Base-by-base conservation (phyloP, 2,113 vertebrate genomes). In the Menura novaehollandiae region DNA sequence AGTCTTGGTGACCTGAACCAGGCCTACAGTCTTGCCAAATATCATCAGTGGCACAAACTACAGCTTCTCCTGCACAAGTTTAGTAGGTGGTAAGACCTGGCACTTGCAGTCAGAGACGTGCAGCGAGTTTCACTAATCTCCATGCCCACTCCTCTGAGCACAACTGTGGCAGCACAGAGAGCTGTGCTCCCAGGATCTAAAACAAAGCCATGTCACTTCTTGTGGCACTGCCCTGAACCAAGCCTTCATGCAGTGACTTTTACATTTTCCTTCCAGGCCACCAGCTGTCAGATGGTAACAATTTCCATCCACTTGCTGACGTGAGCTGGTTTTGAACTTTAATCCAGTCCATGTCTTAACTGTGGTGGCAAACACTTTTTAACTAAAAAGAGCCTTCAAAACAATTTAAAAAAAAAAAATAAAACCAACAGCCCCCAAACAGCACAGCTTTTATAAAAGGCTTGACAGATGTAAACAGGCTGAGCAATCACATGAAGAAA, bases 281-380 rank as follows among this genome's bases (percentile, higher is more conserved):
- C 97, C 92, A 98, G 97, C 97, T 98, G 97, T 98, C 98, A 98
- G 97, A 98, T 98, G 98, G 97, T 98, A 98, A 98, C 97, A 97
- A 98, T 98, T 98, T 98, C 97, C 98, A 98, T 98, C 97, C 97
- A 97, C 97, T 97, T 98, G 97, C 98, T 98, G 98, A 97, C 97
- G 97, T 97, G 98, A 98, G 97, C 96, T 97, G 95, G 98, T 98
- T 98, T 98, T 98, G 98, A 98, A 98, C 98, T 98, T 98, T 98
- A 98, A 98, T 98, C 97, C 97, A 98, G 97, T 97, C 97, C 97
- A 97, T 97, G 95, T 96, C 97, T 97, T 97, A 98, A 98, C 97
- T 95, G 95, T 94, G 97, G 98, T 97, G 98, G 98, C 98, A 98
- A 98, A 97, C 97, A 97, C 97, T 98, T 97, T 97, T 97, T 97